Conservation (phyloP, 2,113 vertebrate species). For the Misgurnus anguillicaudatus region DNA sequence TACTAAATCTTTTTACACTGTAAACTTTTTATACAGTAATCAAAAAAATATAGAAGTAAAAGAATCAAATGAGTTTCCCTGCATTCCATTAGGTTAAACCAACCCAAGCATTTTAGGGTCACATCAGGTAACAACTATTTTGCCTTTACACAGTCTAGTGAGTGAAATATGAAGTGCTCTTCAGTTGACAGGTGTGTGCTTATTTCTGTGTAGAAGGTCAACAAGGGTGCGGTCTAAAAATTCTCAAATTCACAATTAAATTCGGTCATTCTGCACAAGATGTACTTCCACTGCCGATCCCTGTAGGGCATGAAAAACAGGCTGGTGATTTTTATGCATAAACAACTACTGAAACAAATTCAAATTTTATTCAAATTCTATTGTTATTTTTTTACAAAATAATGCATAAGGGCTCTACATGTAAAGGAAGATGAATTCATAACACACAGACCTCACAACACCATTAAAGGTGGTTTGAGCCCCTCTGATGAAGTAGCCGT, state of each 20-base stretch:
- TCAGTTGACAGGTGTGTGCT: neutral
- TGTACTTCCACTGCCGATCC: conserved; percentile 98
- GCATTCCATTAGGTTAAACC: no score
- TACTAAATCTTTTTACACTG: no score
- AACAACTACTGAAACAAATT: neutral
- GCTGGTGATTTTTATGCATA: neutral
- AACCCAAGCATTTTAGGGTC: no score
- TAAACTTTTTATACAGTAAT: no score
- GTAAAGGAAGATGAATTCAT: neutral
- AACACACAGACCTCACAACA: conserved; percentile 82
- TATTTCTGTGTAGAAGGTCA: neutral
- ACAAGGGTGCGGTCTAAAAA: conserved; percentile 66
- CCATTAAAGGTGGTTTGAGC: conserved; percentile 94
- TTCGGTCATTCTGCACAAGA: conserved; percentile 94
- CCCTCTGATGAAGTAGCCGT: conserved; percentile 92
- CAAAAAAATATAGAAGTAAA: neutral
- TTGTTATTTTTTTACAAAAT: neutral
- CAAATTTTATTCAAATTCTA: neutral
- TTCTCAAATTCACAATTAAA: conserved; percentile 92
- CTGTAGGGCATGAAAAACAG: conserved; percentile 70
- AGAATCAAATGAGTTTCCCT: neutral
- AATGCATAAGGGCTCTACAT: neutral
- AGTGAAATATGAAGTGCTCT: neutral
- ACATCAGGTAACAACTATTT: no score
- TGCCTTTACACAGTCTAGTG: neutral